These are phyloP conservation scores for Psilopsiagon aurifrons DNA, from an alignment of 2,113 vertebrate genomes.

Conservation along the genomic window DNA sequence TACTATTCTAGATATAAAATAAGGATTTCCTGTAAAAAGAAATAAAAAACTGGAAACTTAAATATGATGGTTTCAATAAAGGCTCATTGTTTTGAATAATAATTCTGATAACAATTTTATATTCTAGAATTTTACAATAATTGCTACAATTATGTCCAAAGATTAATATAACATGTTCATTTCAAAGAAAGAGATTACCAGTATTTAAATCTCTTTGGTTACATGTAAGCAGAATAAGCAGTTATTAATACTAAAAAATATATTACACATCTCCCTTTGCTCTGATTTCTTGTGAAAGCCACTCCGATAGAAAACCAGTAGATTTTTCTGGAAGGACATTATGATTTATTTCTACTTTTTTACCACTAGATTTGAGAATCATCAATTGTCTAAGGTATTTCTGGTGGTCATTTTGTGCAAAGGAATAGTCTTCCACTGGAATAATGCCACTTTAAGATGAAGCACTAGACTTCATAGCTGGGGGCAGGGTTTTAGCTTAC, in stretches of 20 bases:
- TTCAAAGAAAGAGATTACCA: conserved; percentile 31
- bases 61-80: conserved; percentile 39
- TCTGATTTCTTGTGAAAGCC: neutral
- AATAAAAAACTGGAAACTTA: conserved; percentile 45
- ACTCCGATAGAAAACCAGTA: neutral
- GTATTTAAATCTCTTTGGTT: conserved; percentile 68
- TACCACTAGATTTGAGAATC: neutral
- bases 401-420: neutral
- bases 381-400: neutral
- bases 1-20: conserved; percentile 63
- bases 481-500: neutral
- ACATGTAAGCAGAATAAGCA: conserved; percentile 50
- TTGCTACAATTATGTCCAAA: conserved; percentile 53
- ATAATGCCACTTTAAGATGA: neutral
- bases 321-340: neutral
- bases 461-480: neutral
- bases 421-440: rapidly evolving
- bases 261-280: neutral
- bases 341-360: neutral
- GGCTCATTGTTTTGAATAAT: neutral
- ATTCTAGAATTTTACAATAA: conserved; percentile 35
- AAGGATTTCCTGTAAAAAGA: conserved; percentile 31
- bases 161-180: conserved; percentile 53
- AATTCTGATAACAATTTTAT: conserved; percentile 17
- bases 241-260: conserved; percentile 48